A percentile compares a stretch with the other conserved stretches of the same genome.
Conservation (phyloP, 2,888 invertebrate species). For the Eustalomyia histrio region DNA sequence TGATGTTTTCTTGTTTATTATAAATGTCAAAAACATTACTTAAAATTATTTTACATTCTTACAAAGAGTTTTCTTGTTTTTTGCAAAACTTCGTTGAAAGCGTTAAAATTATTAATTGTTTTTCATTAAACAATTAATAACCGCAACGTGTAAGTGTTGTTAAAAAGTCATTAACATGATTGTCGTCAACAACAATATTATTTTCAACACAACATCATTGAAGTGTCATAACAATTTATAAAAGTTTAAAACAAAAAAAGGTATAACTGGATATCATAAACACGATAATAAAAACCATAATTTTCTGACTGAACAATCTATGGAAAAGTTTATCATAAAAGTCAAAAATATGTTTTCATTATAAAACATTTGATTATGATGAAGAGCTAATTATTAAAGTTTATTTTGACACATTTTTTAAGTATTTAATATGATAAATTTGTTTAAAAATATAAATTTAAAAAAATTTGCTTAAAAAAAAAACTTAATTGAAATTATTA, state of each 20-base stretch:
- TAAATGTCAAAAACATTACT: background rate
- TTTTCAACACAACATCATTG: conserved; percentile 5
- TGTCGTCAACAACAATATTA: conserved; percentile 9
- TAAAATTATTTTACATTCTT: background rate
- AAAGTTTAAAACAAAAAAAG: conserved; percentile 20
- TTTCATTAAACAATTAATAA: conserved; percentile 33
- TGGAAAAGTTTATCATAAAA: background rate
- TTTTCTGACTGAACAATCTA: background rate
- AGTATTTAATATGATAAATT: background rate
- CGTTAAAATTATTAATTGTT: conserved; percentile 33
- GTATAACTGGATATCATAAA: background rate
- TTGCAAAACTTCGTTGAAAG: background rate
- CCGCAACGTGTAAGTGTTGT: conserved; percentile 6
- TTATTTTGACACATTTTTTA: conserved; percentile 12
- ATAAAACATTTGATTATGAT: conserved; percentile 15
- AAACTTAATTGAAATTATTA: background rate
- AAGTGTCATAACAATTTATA: conserved; percentile 39
- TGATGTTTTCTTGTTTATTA: background rate
- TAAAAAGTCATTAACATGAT: conserved; percentile 1
- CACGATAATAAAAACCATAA: background rate
- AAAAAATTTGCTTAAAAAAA: too few relatives aligned
- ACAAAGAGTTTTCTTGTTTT: background rate
- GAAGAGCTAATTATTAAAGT: conserved; percentile 17
- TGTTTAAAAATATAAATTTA: background rate
- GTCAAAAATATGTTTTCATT: background rate